Conservation (phyloP, 2,888 invertebrate genomes). For the Agonopterix subpropinquella region DNA sequence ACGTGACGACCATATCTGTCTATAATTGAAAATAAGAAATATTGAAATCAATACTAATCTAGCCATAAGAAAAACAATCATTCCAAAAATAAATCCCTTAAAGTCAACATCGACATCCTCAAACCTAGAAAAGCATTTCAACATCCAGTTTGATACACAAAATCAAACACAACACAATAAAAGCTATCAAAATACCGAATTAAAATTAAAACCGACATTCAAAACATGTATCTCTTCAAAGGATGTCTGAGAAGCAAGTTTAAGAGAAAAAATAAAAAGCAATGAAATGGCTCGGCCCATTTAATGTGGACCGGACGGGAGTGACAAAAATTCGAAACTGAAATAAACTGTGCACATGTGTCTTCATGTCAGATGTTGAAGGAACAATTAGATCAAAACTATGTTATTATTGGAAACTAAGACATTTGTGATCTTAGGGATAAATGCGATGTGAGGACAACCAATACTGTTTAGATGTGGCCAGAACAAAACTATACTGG, state of each 20-base stretch:
- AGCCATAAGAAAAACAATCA: too few relatives aligned
- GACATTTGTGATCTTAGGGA: neutral
- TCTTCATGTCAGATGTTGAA: conserved; percentile 40
- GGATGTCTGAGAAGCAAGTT: conserved; percentile 54
- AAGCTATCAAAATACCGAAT: conserved; percentile 38
- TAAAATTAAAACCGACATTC: conserved; percentile 46
- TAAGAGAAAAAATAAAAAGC: conserved; percentile 44
- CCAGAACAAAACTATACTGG: too few relatives aligned
- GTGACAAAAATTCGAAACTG: conserved; percentile 71
- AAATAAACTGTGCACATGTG: conserved; percentile 72
- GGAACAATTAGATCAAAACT: conserved; percentile 5
- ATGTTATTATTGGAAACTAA: conserved; percentile 1
- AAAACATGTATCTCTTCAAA: conserved; percentile 52
- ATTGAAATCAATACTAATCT: too few relatives aligned
- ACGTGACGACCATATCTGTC: too few relatives aligned
- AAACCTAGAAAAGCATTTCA: neutral
- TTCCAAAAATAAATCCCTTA: too few relatives aligned
- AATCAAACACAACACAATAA: conserved; percentile 24
- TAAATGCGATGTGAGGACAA: too few relatives aligned
- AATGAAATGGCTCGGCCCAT: conserved; percentile 70
- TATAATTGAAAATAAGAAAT: too few relatives aligned
- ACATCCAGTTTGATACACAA: conserved; percentile 4
- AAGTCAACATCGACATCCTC: neutral
- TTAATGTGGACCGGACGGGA: conserved; percentile 72
- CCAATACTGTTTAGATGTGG: too few relatives aligned